Conservation (phyloP, 1,140 invertebrate genomes). For the Calephelis virginiensis region DNA sequence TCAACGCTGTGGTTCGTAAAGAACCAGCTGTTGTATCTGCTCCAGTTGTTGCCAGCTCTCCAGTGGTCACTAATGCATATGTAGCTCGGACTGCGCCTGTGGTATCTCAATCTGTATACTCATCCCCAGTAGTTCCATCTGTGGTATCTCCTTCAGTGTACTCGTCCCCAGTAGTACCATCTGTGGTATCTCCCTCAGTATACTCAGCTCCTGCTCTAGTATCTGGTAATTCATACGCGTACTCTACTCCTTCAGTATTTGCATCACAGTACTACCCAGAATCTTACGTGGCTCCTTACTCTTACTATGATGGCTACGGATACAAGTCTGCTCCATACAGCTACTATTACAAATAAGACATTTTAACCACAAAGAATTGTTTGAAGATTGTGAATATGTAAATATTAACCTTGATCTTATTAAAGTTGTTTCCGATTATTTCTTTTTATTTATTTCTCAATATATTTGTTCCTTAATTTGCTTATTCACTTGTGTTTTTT, state of each 20-base stretch:
- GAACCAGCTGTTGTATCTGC: conserved; percentile 33
- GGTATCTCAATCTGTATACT: not conserved
- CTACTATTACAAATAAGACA: not conserved
- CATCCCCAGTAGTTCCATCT: not conserved
- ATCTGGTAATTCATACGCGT: not conserved
- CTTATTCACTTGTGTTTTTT: too few relatives aligned
- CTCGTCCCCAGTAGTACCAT: not conserved
- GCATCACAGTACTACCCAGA: conserved; percentile 4
- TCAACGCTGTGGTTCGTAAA: conserved; percentile 45
- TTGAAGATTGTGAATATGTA: conserved; percentile 30
- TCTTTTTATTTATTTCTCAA: too few relatives aligned
- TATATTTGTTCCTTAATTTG: too few relatives aligned
- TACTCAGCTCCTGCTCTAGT: not conserved
- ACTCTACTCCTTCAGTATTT: not conserved
- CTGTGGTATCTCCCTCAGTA: not conserved
- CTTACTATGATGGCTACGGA: conserved; percentile 9
- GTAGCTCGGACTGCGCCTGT: not conserved
- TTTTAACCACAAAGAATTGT: not conserved
- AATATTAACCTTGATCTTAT: not conserved
- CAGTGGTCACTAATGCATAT: not conserved
- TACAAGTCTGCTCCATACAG: conserved; percentile 1
- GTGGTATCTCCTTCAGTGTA: not conserved
- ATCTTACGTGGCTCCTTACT: not conserved
- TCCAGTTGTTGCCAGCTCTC: conserved; percentile 16
- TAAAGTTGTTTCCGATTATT: too few relatives aligned